These are phyloP conservation scores for Peromyscus californicus DNA, from an alignment of 2,113 vertebrate genomes.

Conservation along the genomic window DNA sequence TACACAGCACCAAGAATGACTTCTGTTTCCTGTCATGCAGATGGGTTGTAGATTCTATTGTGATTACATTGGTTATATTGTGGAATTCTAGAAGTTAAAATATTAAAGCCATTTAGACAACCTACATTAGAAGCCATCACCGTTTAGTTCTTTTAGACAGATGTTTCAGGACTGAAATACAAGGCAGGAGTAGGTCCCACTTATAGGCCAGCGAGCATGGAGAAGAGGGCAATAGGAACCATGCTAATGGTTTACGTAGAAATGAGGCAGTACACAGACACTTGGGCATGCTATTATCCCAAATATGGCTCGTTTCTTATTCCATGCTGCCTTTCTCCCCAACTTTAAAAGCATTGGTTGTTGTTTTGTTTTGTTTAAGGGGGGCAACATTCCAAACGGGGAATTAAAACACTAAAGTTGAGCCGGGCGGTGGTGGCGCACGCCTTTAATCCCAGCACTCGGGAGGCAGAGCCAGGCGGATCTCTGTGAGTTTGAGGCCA, in stretches of 20 bases:
- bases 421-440: no score
- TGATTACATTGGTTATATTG: background rate
- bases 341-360: background rate
- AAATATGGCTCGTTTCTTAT: background rate
- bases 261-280: background rate
- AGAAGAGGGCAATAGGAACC: background rate
- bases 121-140: background rate
- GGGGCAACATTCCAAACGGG: background rate
- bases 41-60: background rate
- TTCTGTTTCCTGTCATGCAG: background rate
- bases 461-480: no score
- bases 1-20: background rate
- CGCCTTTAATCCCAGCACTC: no score
- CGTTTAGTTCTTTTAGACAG: background rate
- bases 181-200: background rate
- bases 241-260: background rate
- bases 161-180: constrained; percentile 12
- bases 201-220: background rate
- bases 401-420: background rate
- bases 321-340: background rate
- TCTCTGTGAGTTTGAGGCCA: no score
- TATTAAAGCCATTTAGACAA: background rate
- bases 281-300: background rate
- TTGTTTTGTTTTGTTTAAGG: no score
- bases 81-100: background rate